Percentiles rank a stretch among this genome's conserved stretches.
phyloP scores from a whole-genome alignment of 2,797 vertebrate species.

The Chaetodon trifasciatus region DNA sequence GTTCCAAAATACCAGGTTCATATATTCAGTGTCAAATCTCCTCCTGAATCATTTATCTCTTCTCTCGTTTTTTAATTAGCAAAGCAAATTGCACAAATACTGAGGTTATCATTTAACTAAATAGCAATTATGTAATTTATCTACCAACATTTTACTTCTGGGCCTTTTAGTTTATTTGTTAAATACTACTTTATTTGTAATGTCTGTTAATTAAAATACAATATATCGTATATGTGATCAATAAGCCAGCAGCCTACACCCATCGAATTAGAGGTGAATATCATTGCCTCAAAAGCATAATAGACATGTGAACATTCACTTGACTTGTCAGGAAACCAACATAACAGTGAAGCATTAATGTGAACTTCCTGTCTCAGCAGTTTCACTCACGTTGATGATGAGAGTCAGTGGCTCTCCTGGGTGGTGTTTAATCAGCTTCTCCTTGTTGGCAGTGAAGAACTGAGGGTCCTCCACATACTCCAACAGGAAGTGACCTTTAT shows the following conservation, averaged over 20 bases:
- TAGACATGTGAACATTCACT: background rate
- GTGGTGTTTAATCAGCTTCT: conserved; percentile 98
- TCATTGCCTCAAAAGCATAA: background rate
- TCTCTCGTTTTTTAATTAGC: background rate
- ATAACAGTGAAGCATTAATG: conserved; percentile 20
- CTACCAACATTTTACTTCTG: background rate
- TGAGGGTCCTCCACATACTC: conserved; percentile 95
- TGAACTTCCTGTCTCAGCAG: conserved; percentile 32
- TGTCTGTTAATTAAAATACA: background rate
- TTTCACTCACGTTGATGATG: conserved; percentile 92
- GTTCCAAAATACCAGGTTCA: background rate
- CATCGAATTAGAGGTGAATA: background rate
- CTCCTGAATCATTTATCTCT: background rate
- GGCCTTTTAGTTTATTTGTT: background rate
- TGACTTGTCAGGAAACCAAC: too few relatives aligned
- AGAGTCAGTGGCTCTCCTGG: conserved; percentile 94
- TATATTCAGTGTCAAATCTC: background rate
- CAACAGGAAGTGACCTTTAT: conserved; percentile 88
- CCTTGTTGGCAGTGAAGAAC: conserved; percentile 96
- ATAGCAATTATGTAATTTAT: background rate
- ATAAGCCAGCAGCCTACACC: background rate
- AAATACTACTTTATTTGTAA: background rate
- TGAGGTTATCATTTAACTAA: background rate
- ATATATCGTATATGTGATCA: background rate
- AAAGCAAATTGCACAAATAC: background rate